These are phyloP conservation scores for Parthenolecanium corni DNA, from an alignment of 2,888 invertebrate genomes.

Conservation along the genomic window DNA sequence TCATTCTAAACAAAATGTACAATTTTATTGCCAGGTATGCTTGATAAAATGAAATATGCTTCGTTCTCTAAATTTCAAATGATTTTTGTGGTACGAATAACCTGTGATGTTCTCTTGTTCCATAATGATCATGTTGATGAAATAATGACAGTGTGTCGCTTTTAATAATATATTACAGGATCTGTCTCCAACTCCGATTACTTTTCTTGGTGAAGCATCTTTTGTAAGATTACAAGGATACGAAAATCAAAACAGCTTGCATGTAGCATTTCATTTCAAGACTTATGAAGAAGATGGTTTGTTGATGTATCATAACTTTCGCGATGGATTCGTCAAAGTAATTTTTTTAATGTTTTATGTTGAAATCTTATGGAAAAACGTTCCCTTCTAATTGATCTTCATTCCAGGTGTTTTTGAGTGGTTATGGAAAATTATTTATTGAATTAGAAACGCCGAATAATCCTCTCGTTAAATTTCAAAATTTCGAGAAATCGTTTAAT, in stretches of 20 bases:
- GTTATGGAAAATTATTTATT: conserved; percentile 66
- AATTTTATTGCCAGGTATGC: conserved; percentile 65
- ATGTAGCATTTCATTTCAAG: conserved; percentile 74
- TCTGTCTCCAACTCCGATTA: conserved; percentile 72
- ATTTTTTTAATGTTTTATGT: conserved; percentile 32
- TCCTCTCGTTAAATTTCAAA: conserved; percentile 63
- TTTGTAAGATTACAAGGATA: conserved; percentile 71
- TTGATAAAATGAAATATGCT: too few relatives aligned
- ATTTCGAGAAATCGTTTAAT: conserved; percentile 71
- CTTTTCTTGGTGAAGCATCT: conserved; percentile 68
- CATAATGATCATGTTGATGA: not conserved
- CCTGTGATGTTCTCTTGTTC: not conserved
- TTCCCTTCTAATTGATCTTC: not conserved
- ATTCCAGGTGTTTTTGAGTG: conserved; percentile 27
- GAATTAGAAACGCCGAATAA: conserved; percentile 57
- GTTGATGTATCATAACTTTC: conserved; percentile 72
- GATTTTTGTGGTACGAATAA: not conserved
- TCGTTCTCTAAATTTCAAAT: not conserved
- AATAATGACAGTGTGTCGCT: too few relatives aligned
- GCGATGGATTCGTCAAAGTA: conserved; percentile 66
- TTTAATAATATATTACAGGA: too few relatives aligned
- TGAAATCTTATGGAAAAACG: too few relatives aligned
- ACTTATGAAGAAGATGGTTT: conserved; percentile 75
- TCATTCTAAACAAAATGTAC: conserved; percentile 60
- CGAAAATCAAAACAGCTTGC: conserved; percentile 61